These are phyloP conservation scores for Schizopygopsis malacanthus DNA, from an alignment of 2,797 vertebrate species.

Conservation along the genomic window DNA sequence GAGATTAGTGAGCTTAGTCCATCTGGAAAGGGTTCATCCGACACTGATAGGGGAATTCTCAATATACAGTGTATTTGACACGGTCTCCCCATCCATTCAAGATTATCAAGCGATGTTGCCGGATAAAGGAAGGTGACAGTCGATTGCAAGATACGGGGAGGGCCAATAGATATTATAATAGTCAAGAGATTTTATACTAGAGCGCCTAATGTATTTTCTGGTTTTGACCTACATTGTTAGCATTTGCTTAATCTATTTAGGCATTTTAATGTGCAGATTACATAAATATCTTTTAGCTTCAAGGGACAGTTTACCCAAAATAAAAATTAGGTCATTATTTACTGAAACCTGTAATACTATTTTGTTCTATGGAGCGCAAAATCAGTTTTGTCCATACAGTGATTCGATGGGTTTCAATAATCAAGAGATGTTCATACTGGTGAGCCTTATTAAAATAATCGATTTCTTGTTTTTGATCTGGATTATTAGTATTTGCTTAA, in stretches of 20 bases:
- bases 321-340: not conserved
- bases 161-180: constrained; percentile 11
- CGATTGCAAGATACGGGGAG: constrained; percentile 32
- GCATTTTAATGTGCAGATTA: not conserved
- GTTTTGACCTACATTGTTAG: constrained; percentile 2
- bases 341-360: too few relatives aligned
- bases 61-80: constrained; percentile 44
- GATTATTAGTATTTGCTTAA: not conserved
- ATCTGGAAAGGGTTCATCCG: constrained; percentile 46
- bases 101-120: constrained; percentile 46
- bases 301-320: not conserved
- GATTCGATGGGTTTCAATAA: not conserved
- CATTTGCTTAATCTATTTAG: constrained; percentile 9
- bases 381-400: not conserved
- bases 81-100: constrained; percentile 36
- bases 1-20: constrained; percentile 54
- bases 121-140: constrained; percentile 49
- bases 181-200: not conserved
- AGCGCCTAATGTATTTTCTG: constrained; percentile 1
- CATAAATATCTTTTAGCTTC: not conserved
- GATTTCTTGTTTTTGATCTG: not conserved
- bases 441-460: not conserved
- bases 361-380: not conserved
- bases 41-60: constrained; percentile 42
- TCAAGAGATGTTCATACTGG: not conserved